Evolutionary conservation across 2,113 vertebrate genomes (phyloP).

Genomic region (Camelus dromedarius): DNA sequence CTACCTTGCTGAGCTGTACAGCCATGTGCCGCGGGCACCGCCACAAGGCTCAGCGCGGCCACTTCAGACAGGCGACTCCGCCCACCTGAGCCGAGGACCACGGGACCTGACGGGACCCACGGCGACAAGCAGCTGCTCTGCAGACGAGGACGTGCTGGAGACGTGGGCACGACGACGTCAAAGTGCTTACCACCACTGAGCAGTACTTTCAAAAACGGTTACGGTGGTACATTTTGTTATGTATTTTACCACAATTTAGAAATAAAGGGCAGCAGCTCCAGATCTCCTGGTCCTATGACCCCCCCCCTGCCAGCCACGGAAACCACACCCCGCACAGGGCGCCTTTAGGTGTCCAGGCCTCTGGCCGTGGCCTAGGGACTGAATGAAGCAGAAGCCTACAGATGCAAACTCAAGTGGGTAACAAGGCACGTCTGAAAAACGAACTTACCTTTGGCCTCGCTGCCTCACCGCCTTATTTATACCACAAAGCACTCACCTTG

Average conservation of each 20-base stretch:
- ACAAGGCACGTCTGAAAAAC: not conserved
- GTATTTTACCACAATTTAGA: not conserved
- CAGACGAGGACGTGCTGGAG: not conserved
- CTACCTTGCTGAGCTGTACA: not conserved
- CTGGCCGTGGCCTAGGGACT: not conserved
- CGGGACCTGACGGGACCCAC: not conserved
- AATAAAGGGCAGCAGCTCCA: not conserved
- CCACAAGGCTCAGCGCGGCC: no score
- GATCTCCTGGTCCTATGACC: not conserved
- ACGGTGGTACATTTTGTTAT: not conserved
- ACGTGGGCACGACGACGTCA: not conserved
- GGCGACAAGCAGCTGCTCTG: not conserved
- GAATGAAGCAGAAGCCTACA: not conserved
- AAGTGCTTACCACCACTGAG: not conserved
- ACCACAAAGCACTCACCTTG: not conserved
- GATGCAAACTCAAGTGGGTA: not conserved
- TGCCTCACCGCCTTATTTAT: not conserved
- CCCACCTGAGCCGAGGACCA: not conserved
- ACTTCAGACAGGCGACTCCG: no score
- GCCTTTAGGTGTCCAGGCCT: not conserved
- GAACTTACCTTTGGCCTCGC: not conserved
- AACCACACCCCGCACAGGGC: not conserved
- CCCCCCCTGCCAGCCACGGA: not conserved
- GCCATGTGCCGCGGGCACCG: no score
- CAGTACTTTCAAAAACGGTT: not conserved